phyloP scores from a whole-genome alignment of 2,797 vertebrate genomes.

The Chiroxiphia lanceolata region DNA sequence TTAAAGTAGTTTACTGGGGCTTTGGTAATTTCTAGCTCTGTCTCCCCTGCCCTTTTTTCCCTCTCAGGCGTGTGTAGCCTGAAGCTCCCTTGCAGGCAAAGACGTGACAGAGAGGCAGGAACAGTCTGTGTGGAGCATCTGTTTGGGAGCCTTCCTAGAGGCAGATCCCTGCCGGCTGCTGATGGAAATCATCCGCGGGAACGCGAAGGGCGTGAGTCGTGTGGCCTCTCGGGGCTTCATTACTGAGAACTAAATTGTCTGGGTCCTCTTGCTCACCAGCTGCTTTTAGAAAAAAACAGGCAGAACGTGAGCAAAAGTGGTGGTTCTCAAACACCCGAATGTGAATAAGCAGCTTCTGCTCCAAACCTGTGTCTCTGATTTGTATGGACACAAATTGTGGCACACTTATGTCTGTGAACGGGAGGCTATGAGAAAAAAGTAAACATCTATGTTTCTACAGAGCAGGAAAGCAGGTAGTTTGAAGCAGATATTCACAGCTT shows the following conservation, averaged over 20 bases:
- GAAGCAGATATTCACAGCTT: neutral
- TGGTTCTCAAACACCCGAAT: neutral
- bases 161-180: neutral
- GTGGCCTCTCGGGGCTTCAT: neutral
- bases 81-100: neutral
- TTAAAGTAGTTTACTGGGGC: neutral
- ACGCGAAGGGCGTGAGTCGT: neutral
- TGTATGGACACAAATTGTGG: fast-evolving
- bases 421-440: no score
- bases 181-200: constrained; percentile 42
- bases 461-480: neutral
- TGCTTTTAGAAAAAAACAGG: neutral
- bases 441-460: neutral
- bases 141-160: constrained; percentile 46
- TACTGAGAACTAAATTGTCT: neutral
- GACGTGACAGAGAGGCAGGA: neutral
- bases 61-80: neutral
- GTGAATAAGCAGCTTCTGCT: neutral
- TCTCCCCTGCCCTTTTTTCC: neutral
- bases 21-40: neutral
- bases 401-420: neutral
- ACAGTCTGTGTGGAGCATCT: neutral
- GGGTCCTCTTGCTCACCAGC: neutral
- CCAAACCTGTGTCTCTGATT: fast-evolving
- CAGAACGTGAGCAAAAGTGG: fast-evolving